phyloP scores from a whole-genome alignment of 2,797 vertebrate genomes.

The Coracias cyanogaster region DNA sequence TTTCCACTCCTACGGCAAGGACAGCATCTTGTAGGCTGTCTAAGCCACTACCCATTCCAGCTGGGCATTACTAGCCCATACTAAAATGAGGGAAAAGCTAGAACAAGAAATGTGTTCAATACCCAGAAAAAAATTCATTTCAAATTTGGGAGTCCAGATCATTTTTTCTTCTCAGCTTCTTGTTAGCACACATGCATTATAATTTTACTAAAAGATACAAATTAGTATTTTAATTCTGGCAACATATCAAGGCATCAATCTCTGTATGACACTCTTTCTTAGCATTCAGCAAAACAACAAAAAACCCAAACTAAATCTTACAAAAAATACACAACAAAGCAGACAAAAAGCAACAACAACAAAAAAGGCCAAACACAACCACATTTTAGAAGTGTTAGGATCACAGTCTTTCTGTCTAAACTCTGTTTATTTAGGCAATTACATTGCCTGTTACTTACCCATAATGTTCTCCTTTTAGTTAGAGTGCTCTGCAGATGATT shows the following conservation, averaged over 20 bases:
- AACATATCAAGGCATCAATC: neutral
- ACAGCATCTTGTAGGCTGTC: neutral
- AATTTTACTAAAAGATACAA: neutral
- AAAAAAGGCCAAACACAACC: neutral
- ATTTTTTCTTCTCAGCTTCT: neutral
- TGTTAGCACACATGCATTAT: neutral
- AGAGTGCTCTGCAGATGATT: constrained; percentile 35
- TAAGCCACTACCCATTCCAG: neutral
- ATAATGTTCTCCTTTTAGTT: constrained; percentile 56
- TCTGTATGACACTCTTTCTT: neutral
- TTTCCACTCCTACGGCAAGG: neutral
- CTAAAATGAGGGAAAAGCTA: neutral
- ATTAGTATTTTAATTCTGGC: neutral
- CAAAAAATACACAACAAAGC: neutral
- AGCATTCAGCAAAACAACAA: neutral
- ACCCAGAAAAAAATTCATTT: neutral
- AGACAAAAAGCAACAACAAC: neutral
- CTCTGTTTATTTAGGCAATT: constrained; percentile 61
- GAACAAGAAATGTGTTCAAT: neutral
- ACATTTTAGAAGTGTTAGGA: neutral
- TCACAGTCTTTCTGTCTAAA: neutral
- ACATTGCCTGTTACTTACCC: constrained; percentile 35
- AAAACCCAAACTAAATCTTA: neutral
- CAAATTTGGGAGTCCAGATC: neutral
- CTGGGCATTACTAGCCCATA: neutral